Base-by-base conservation (phyloP, 1,140 invertebrate genomes). In the Drosophila obscura region DNA sequence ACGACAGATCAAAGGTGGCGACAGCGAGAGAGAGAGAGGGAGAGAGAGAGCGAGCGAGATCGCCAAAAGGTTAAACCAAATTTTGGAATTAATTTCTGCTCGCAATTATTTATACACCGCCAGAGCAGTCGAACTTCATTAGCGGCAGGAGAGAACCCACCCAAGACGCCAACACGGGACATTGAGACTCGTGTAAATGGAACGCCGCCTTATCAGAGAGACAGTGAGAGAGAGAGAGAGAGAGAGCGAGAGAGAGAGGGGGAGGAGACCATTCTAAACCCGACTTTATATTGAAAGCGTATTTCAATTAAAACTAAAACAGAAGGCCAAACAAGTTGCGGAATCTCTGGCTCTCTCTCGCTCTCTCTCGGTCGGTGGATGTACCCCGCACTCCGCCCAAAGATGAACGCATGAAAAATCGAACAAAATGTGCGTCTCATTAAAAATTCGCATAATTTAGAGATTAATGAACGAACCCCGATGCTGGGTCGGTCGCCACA, bases 381-480 rank as follows among this genome's bases (percentile, higher is more conserved):
- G 1, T 19, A 19, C 19, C 19, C 19, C 19, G 19, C 19, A 19
- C 1, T 2, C 7, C 28, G 6, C 28, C 2, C 26, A 1, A 57
- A 62, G 41, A 24, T 51, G 56, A 79, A 74, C 77, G 72, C 75
- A 88, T 83, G 73, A 83, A 83, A 88, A 83, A 83, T 88, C 79
- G 80, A 83, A 88, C 83, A 82, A 88, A 88, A 89, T 89, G 83
- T 79, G 83, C 84, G 84, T 53, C 77, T 88, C 84, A 88, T 88
- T 88, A 88, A 88, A 88, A 88, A 88, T 88, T 88, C 83, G 84
- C 83, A 89, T 88, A 88, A 88, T 88, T 88, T 88, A 88, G 77
- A 88, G 79, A 88, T 88, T 88, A 88, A 88, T 88, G 83, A 88
- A 88, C 77, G 67, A 19, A 19, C 19, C 19, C 19, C 19, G 19